Evolutionary conservation across 2,113 vertebrate genomes (phyloP).

Genomic region (Callipepla squamata): DNA sequence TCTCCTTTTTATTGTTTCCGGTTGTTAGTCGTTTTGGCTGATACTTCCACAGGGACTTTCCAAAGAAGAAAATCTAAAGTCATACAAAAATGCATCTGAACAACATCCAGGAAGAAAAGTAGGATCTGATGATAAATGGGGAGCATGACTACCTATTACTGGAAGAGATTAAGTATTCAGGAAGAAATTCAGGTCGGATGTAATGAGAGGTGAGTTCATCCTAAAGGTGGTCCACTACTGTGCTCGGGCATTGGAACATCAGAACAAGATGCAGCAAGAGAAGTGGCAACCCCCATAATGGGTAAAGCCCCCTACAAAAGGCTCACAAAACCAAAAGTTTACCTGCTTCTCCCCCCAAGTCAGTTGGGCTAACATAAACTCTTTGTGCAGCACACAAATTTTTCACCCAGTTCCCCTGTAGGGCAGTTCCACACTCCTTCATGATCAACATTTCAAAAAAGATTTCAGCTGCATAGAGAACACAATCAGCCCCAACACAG

Average conservation of each 20-base stretch:
- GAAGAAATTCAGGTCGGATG: neutral
- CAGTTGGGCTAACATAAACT: neutral
- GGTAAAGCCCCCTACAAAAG: neutral
- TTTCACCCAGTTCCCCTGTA: rapidly evolving
- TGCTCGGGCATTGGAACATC: rapidly evolving
- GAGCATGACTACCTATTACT: conserved; percentile 53
- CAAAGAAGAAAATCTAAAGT: conserved; percentile 9
- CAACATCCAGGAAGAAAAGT: conserved; percentile 48
- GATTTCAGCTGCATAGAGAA: rapidly evolving
- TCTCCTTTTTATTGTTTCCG: conserved; percentile 57
- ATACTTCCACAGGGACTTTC: conserved; percentile 70
- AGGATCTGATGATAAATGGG: neutral
- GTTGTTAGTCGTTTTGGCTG: conserved; percentile 33
- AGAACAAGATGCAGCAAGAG: neutral
- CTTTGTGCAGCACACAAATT: neutral
- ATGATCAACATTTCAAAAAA: neutral
- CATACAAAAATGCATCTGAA: neutral
- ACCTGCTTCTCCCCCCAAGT: neutral
- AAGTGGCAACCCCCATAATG: neutral
- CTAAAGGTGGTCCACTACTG: neutral
- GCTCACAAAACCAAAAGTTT: neutral
- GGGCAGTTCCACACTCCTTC: neutral
- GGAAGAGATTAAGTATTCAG: conserved; percentile 1
- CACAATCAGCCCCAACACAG: rapidly evolving
- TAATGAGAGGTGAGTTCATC: neutral